Evolutionary conservation across 2,888 invertebrate genomes (phyloP).

Genomic region (Deroplatys truncata): DNA sequence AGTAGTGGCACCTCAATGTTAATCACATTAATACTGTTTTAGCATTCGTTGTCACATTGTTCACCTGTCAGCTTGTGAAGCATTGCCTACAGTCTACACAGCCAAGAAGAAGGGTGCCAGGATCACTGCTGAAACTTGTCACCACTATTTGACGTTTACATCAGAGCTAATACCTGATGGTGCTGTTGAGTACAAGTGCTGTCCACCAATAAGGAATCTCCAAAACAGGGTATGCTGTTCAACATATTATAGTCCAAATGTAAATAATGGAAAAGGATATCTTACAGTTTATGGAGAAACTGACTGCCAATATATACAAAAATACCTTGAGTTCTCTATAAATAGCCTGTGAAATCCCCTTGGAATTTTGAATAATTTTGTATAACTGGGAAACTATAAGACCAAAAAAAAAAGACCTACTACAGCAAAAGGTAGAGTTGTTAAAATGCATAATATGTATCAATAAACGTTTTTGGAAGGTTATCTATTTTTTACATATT

Average conservation of each 20-base stretch:
- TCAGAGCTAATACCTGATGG: conserved; percentile 60
- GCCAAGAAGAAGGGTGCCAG: conserved; percentile 53
- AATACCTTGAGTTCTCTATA: no score
- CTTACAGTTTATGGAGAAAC: not conserved
- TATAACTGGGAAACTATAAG: no score
- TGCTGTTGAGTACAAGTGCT: conserved; percentile 66
- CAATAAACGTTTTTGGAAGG: no score
- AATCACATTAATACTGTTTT: not conserved
- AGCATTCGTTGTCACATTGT: conserved; percentile 61
- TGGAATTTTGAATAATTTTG: no score
- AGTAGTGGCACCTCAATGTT: not conserved
- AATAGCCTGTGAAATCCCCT: no score
- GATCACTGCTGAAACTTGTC: conserved; percentile 68
- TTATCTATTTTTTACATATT: no score
- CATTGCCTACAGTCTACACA: conserved; percentile 54
- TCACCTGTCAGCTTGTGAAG: conserved; percentile 61
- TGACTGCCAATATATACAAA: not conserved
- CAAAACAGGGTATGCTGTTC: conserved; percentile 52
- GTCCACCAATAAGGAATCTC: conserved; percentile 64
- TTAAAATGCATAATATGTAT: no score
- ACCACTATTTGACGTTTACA: conserved; percentile 63
- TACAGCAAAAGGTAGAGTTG: no score
- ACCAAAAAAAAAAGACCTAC: no score
- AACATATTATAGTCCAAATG: not conserved
- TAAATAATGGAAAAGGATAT: not conserved